These are phyloP conservation scores for Poeciliopsis occidentalis DNA, from an alignment of 2,113 vertebrate genomes.

Conservation along the genomic window DNA sequence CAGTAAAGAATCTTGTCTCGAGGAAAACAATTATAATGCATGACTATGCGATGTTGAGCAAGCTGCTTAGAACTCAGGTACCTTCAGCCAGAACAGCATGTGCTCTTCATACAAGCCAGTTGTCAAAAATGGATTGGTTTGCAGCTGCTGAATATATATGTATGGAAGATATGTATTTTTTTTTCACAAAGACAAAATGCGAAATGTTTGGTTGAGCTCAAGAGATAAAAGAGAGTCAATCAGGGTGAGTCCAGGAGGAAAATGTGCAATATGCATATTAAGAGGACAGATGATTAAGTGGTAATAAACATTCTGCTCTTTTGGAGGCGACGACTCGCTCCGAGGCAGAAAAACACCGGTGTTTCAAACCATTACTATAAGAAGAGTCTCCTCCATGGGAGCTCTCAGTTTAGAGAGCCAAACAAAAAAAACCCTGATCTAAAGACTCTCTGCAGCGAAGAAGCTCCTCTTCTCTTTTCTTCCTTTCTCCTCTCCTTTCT, in stretches of 20 bases:
- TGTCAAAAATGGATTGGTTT: conserved; percentile 33
- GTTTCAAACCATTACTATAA: conserved; percentile 60
- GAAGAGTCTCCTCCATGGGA: conserved; percentile 63
- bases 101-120: conserved; percentile 30
- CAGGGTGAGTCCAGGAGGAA: conserved; percentile 32
- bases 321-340: conserved; percentile 41
- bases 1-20: conserved; percentile 8
- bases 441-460: conserved; percentile 73
- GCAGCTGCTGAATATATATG: neutral
- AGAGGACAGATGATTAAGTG: conserved; percentile 55
- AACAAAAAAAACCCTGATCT: conserved; percentile 70
- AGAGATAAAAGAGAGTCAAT: conserved; percentile 52
- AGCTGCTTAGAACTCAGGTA: conserved; percentile 36
- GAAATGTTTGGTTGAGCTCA: conserved; percentile 39
- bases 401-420: conserved; percentile 66
- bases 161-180: neutral
- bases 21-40: conserved; percentile 39
- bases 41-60: conserved; percentile 34
- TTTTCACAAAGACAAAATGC: conserved; percentile 41
- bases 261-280: conserved; percentile 41
- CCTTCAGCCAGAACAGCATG: conserved; percentile 37
- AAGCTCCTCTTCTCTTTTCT: conserved; percentile 57
- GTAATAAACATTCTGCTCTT: conserved; percentile 55
- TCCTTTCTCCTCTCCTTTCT: conserved; percentile 50
- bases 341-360: conserved; percentile 51